Conservation (phyloP, 2,888 invertebrate genomes). For the Cylloceria caligata region DNA sequence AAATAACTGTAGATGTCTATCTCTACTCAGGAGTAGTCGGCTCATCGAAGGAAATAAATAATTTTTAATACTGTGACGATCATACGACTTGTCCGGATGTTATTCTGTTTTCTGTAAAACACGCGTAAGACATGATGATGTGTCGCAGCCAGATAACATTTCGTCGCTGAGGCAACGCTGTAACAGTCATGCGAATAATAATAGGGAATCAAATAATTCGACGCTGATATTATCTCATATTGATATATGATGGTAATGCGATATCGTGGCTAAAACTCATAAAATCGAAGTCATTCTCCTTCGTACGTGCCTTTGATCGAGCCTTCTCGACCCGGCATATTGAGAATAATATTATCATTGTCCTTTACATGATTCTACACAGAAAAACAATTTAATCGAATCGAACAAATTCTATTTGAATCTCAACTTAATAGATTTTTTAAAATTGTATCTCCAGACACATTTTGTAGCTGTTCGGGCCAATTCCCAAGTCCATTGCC, state of each 20-base stretch:
- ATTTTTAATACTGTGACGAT: background rate
- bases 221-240: background rate
- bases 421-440: too few species aligned
- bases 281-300: background rate
- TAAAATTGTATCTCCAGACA: too few species aligned
- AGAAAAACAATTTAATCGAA: too few species aligned
- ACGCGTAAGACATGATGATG: background rate
- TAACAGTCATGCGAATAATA: background rate
- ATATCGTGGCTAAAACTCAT: background rate
- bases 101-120: background rate
- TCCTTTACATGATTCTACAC: too few species aligned
- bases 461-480: too few species aligned
- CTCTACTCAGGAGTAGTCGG: background rate
- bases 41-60: background rate
- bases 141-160: conserved; percentile 1
- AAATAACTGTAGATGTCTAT: too few species aligned
- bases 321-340: background rate
- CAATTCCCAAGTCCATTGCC: too few species aligned
- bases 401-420: too few species aligned
- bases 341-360: background rate
- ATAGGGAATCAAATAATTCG: background rate
- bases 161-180: background rate
- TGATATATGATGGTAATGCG: background rate
- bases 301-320: background rate
- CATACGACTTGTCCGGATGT: background rate